Percentiles rank a stretch among this genome's conserved stretches.
Evolutionary conservation across 2,888 invertebrate species (phyloP).

Genomic region (Dusona sp.): DNA sequence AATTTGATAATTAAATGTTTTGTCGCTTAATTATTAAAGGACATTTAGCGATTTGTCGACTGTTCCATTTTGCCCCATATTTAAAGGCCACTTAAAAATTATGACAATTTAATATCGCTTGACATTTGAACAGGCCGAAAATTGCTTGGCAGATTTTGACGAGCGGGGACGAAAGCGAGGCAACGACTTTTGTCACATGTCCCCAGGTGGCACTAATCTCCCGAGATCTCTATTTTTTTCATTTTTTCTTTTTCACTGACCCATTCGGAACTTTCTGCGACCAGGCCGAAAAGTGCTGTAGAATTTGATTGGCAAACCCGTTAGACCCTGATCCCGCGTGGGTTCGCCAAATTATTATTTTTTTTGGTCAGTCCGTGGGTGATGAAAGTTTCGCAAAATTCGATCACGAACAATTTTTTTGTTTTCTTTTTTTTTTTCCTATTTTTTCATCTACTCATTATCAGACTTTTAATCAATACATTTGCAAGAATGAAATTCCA

Average conservation of each 20-base stretch:
- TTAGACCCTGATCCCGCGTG: constrained; percentile 51
- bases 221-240: neutral
- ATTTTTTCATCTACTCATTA: neutral
- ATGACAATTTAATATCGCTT: neutral
- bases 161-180: neutral
- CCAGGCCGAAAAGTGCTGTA: constrained; percentile 13
- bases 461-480: neutral
- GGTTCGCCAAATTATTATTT: constrained; percentile 50
- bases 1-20: neutral
- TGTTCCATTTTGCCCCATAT: neutral
- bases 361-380: constrained; percentile 52
- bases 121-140: neutral
- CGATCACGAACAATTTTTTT: neutral
- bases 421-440: too few relatives aligned
- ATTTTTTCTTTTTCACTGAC: constrained; percentile 6
- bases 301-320: constrained; percentile 14
- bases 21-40: neutral
- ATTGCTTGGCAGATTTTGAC: constrained; percentile 14
- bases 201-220: constrained; percentile 28
- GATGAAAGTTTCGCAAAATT: constrained; percentile 26
- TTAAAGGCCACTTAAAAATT: neutral
- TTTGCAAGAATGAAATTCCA: neutral
- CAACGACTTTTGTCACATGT: constrained; percentile 1
- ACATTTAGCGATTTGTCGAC: neutral
- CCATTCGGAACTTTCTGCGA: constrained; percentile 23